Percentiles rank a stretch among this genome's conserved stretches.
phyloP scores from a whole-genome alignment of 1,140 invertebrate species.

The Chrysopa pallens region DNA sequence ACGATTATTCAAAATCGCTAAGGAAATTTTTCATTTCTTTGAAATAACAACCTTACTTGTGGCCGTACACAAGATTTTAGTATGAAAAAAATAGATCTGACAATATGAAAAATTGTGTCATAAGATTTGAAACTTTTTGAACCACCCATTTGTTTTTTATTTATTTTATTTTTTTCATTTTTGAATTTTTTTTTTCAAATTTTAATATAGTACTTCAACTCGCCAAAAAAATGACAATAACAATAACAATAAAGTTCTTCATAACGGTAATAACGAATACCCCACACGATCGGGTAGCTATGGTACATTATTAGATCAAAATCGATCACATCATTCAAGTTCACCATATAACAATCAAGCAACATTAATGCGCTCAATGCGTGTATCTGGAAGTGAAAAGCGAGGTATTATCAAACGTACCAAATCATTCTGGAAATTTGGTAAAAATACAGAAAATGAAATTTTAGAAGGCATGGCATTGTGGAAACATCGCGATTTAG shows the following conservation, averaged over 20 bases:
- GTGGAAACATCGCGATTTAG: constrained; percentile 67
- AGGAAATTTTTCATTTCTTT: too few relatives aligned
- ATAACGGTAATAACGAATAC: too few relatives aligned
- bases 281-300: constrained; percentile 18
- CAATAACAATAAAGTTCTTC: constrained; percentile 30
- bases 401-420: constrained; percentile 50
- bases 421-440: constrained; percentile 71
- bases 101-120: too few relatives aligned
- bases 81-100: too few relatives aligned
- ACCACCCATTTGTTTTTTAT: constrained; percentile 4
- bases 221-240: constrained; percentile 30
- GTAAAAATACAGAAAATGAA: constrained; percentile 43
- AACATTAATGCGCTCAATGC: constrained; percentile 24
- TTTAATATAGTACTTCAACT: constrained; percentile 21
- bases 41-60: too few relatives aligned
- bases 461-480: constrained; percentile 68
- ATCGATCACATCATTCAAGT: neutral
- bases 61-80: too few relatives aligned
- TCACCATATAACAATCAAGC: constrained; percentile 29
- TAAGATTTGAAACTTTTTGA: too few relatives aligned
- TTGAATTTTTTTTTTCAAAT: constrained; percentile 14
- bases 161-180: too few relatives aligned
- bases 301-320: constrained; percentile 26
- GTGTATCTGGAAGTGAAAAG: constrained; percentile 28
- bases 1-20: too few relatives aligned